Evolutionary conservation across 2,113 vertebrate species (phyloP), one percentile per base, ranked within the genome.

Genomic region (Prunella fulvescens): DNA sequence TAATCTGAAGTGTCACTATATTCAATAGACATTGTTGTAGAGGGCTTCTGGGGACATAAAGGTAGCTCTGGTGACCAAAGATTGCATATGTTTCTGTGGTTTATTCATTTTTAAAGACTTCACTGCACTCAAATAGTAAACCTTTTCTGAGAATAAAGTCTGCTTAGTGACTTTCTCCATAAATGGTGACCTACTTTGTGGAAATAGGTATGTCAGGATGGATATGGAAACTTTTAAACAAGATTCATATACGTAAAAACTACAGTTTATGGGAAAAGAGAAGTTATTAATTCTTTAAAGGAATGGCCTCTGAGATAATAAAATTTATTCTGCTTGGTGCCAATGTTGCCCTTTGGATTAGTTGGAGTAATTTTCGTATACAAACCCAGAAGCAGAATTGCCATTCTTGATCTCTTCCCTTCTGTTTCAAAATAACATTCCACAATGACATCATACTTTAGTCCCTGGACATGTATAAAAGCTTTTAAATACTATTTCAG

Each of bases 1-100:
- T 92, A 95, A 95, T 96, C 72, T 95, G 73, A 92, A 94, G 42
- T 90, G 70, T 91, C 94, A 93, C 58, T 82, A 8, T 65, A 70
- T 89, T 92, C 3, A 1, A 78, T 37, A 64, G n/a, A 94, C 86
- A 87, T 92, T 76, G 65, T 60, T 57, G 57, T 11, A 50, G 39
- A 77, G 58, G 82, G 24, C 60, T 96, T 97, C 62, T 88, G 19
- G 77, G 71, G 50, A 61, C 35, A 90, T 62, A 51, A 74, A 90
- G 9, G 44, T 89, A 85, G 51, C 53, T 86, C 85, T 72, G 33
- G 33, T 54, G 87, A 53, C 66, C 40, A 47, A 87, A 89, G 88
- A 70, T 7, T 69, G 65, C 40, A 61, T 69, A 65, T 65, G 50
- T 88, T 95, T 95, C 72, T 57, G 35, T 47, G 26, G 37, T 48